These are phyloP conservation scores for Hydrotaea cyrtoneurina DNA, from an alignment of 2,888 invertebrate species.

Conservation along the genomic window DNA sequence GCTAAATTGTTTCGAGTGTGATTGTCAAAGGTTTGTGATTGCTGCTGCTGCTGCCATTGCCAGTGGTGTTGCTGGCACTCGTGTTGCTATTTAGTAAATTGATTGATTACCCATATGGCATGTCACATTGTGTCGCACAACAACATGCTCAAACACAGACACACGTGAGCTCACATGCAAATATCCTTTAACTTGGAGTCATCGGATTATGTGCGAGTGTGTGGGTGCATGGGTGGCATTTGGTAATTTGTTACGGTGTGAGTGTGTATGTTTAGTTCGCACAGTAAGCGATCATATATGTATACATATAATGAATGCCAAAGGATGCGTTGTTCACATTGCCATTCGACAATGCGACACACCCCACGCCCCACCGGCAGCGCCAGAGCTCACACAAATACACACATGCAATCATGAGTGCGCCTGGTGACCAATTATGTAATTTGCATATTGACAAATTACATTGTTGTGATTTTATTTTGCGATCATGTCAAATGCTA, in stretches of 20 bases:
- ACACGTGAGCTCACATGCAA: background rate
- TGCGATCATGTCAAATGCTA: background rate
- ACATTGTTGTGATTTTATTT: background rate
- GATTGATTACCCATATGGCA: constrained; percentile 62
- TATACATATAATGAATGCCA: constrained; percentile 48
- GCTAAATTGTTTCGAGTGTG: constrained; percentile 52
- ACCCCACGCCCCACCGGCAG: too few relatives aligned
- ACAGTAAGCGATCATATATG: constrained; percentile 31
- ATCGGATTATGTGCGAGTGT: background rate
- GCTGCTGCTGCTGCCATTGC: constrained; percentile 44
- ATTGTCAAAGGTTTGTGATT: constrained; percentile 71
- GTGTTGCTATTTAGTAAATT: constrained; percentile 56
- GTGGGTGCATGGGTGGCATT: too few relatives aligned
- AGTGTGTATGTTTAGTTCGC: constrained; percentile 5
- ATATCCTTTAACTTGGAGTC: background rate
- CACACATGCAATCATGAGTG: background rate
- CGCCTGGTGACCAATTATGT: constrained; percentile 7
- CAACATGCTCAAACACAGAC: background rate
- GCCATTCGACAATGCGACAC: background rate
- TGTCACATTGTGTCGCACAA: constrained; percentile 51
- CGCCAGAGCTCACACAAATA: background rate
- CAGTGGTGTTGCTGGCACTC: constrained; percentile 47
- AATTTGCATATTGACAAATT: constrained; percentile 35
- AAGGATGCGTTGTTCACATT: constrained; percentile 16
- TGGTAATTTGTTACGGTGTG: background rate